These are phyloP conservation scores for Chorisops tibialis DNA, from an alignment of 2,888 invertebrate species.

Conservation along the genomic window DNA sequence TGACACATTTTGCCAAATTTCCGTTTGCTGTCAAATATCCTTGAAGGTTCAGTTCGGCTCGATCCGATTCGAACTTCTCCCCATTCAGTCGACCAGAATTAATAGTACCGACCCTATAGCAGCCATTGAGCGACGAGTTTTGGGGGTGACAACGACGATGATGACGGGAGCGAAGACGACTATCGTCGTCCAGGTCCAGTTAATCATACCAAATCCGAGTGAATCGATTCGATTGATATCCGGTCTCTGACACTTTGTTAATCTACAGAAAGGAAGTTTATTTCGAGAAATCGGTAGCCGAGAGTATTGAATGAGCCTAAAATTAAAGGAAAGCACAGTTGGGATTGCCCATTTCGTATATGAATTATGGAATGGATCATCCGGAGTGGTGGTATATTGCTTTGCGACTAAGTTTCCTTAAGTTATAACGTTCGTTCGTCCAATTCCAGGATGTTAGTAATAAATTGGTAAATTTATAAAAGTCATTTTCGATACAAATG, in stretches of 20 bases:
- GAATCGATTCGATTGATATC: conserved; percentile 25
- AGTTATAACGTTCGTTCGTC: no score
- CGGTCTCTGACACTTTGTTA: conserved; percentile 22
- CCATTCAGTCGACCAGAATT: not conserved
- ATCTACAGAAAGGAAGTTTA: conserved; percentile 11
- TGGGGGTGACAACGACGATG: not conserved
- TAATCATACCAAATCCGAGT: conserved; percentile 15
- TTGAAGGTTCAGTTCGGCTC: not conserved
- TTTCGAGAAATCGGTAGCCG: not conserved
- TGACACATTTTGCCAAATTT: conserved; percentile 22
- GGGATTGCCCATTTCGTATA: no score
- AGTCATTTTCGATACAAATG: no score
- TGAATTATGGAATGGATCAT: no score
- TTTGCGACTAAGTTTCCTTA: no score
- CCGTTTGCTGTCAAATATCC: conserved; percentile 13
- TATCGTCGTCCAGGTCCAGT: not conserved
- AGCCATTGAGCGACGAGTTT: not conserved
- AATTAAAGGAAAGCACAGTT: no score
- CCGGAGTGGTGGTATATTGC: no score
- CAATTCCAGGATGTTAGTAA: no score
- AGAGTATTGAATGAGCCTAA: no score
- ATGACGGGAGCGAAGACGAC: not conserved
- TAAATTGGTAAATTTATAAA: no score
- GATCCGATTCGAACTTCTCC: not conserved
- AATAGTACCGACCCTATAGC: not conserved